Evolutionary conservation across 37 sponge, comb jelly and placozoan species (phyloP).

Genomic region (Theonella swinhoei): DNA sequence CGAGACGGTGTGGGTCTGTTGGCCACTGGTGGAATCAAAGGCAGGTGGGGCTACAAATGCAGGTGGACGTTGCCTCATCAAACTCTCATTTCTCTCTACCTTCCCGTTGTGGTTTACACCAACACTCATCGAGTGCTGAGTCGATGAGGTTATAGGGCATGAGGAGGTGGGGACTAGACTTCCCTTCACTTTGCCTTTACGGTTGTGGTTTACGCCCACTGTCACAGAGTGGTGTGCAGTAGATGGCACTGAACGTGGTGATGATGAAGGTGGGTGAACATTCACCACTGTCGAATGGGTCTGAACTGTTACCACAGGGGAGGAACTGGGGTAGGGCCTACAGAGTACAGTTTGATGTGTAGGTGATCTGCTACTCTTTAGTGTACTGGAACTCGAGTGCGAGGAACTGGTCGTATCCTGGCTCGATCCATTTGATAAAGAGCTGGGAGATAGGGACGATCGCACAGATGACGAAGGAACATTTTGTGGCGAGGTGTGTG

Average conservation of each 20-base stretch:
- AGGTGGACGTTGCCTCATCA: conserved; percentile 5
- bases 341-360: too few relatives aligned
- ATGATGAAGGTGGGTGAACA: not conserved
- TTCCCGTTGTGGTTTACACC: not conserved
- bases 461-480: too few relatives aligned
- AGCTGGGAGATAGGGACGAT: too few relatives aligned
- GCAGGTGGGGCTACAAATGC: not conserved
- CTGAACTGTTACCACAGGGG: not conserved
- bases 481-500: not conserved
- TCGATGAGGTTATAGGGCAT: not conserved
- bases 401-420: not conserved
- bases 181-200: too few relatives aligned
- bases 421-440: too few relatives aligned
- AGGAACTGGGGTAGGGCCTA: not conserved
- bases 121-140: not conserved
- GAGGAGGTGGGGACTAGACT: not conserved
- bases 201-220: too few relatives aligned
- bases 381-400: not conserved
- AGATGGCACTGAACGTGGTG: too few relatives aligned
- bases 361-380: not conserved
- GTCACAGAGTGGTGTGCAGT: too few relatives aligned
- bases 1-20: not conserved
- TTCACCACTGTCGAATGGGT: not conserved
- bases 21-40: not conserved
- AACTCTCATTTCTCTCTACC: not conserved